Evolutionary conservation across 2,888 invertebrate genomes (phyloP).

Genomic region (Pristionchus maxplancki): DNA sequence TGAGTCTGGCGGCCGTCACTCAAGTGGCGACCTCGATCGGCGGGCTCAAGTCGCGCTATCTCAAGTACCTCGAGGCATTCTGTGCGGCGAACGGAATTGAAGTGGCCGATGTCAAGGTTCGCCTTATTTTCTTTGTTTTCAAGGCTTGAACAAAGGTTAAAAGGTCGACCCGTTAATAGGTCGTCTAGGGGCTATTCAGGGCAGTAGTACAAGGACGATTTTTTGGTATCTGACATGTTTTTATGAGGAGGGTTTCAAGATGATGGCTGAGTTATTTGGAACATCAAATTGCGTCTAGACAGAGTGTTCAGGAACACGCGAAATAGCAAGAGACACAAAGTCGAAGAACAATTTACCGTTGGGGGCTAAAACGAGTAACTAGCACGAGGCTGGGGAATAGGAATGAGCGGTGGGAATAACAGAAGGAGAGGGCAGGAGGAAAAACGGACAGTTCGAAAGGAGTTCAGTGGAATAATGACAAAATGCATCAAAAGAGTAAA

Average conservation of each 20-base stretch:
- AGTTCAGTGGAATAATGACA: background rate
- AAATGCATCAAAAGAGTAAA: background rate
- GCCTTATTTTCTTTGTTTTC: background rate
- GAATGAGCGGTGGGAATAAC: background rate
- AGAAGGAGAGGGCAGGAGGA: background rate
- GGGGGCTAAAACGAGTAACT: background rate
- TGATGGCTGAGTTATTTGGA: too few species aligned
- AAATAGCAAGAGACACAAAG: background rate
- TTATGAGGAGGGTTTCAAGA: too few species aligned
- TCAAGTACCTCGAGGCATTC: conserved; percentile 71
- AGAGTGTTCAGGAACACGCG: too few species aligned
- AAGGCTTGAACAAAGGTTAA: background rate
- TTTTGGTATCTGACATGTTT: too few species aligned
- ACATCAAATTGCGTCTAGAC: too few species aligned
- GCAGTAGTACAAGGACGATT: too few species aligned
- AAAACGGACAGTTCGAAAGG: background rate
- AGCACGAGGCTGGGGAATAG: background rate
- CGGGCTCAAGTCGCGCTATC: conserved; percentile 69
- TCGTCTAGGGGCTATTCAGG: too few species aligned
- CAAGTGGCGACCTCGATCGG: conserved; percentile 65
- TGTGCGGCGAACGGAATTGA: conserved; percentile 74
- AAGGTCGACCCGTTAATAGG: too few species aligned
- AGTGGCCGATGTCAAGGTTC: conserved; percentile 65
- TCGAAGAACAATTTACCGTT: background rate
- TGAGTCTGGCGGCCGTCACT: background rate